phyloP scores from a whole-genome alignment of 2,113 vertebrate species.

The Gadus macrocephalus region DNA sequence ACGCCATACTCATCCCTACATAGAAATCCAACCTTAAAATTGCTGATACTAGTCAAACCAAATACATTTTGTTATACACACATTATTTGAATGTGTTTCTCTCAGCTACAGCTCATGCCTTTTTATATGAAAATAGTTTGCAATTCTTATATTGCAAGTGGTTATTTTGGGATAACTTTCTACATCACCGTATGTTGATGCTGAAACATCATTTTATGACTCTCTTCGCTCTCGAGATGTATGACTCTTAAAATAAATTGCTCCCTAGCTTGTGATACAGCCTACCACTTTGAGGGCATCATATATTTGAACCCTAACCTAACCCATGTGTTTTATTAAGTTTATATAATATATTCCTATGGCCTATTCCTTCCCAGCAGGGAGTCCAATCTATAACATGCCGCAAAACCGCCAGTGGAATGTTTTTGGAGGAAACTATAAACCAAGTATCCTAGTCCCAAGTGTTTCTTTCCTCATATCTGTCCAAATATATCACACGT shows the following conservation, averaged over 20 bases:
- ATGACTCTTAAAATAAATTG: constrained; percentile 4
- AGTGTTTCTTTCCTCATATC: constrained; percentile 26
- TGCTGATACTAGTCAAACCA: no score
- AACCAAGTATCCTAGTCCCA: constrained; percentile 24
- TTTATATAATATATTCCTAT: neutral
- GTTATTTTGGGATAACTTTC: no score
- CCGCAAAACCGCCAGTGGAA: constrained; percentile 38
- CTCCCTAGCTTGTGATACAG: constrained; percentile 16
- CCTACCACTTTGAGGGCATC: constrained; percentile 7
- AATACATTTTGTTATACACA: no score
- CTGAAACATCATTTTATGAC: no score
- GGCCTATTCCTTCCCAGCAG: constrained; percentile 21
- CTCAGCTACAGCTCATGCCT: no score
- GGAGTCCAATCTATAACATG: constrained; percentile 25
- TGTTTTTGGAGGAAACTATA: constrained; percentile 52
- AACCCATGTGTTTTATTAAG: constrained; percentile 22
- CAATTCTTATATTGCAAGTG: no score
- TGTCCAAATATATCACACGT: constrained; percentile 14
- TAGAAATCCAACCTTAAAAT: no score
- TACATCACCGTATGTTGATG: no score
- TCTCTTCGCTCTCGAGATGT: no score
- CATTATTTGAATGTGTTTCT: no score
- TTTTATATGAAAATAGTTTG: no score
- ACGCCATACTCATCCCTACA: no score
- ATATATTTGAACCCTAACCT: constrained; percentile 9